phyloP scores from a whole-genome alignment of 2,797 vertebrate genomes.

The Chromobotia macracanthus region DNA sequence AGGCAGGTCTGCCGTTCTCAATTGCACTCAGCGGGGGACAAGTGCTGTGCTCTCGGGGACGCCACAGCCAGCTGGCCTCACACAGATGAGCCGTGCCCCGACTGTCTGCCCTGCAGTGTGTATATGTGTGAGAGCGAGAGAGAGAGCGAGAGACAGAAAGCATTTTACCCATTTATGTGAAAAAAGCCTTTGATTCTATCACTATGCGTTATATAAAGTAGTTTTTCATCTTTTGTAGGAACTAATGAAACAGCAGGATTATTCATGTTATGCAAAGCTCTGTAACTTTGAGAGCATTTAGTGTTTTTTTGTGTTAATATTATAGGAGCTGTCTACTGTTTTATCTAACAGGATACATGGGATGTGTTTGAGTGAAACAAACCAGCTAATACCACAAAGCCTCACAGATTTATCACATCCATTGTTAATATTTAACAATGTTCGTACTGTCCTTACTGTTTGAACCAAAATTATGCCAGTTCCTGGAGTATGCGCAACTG shows the following conservation, averaged over 20 bases:
- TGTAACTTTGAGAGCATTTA: no score
- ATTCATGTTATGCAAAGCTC: no score
- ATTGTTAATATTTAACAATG: no score
- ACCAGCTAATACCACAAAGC: no score
- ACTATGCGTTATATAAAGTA: conserved; percentile 1
- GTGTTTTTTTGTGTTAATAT: no score
- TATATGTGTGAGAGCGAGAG: conserved; percentile 46
- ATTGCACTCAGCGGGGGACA: conserved; percentile 62
- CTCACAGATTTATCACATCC: no score
- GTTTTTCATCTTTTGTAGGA: conserved; percentile 4
- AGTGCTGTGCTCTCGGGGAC: conserved; percentile 61
- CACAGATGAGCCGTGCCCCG: conserved; percentile 61
- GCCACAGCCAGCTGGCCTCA: conserved; percentile 65
- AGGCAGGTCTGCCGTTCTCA: conserved; percentile 63
- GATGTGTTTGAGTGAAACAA: no score
- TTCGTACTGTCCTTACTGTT: no score
- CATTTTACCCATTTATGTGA: conserved; percentile 19
- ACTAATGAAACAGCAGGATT: not conserved
- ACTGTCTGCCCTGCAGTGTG: conserved; percentile 57
- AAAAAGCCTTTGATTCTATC: not conserved
- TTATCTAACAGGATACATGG: no score
- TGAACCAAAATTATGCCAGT: no score
- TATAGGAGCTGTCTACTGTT: no score
- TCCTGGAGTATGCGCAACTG: no score
- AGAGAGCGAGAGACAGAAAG: conserved; percentile 30